phyloP scores from a whole-genome alignment of 2,888 invertebrate genomes.

The Sminthurides aquaticus region DNA sequence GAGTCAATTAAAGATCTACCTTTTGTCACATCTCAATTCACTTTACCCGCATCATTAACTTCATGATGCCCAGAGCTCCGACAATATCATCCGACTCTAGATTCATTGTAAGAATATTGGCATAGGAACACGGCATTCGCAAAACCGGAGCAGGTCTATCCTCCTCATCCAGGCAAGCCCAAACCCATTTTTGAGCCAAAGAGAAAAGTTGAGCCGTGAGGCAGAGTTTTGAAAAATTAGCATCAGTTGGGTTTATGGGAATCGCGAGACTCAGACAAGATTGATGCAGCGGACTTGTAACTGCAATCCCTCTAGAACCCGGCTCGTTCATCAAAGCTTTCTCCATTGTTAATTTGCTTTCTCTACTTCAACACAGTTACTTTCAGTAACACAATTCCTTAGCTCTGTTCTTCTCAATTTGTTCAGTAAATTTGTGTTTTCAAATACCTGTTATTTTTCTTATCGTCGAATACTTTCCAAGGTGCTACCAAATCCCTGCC shows the following conservation, averaged over 20 bases:
- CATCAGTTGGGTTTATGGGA: slow-evolving; percentile 36
- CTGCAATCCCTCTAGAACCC: slow-evolving; percentile 27
- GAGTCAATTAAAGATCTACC: neutral
- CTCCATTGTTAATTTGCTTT: slow-evolving; percentile 31
- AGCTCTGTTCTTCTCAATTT: neutral
- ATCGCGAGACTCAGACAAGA: slow-evolving; percentile 40
- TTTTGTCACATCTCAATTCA: slow-evolving; percentile 4
- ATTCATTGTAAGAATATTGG: slow-evolving; percentile 40
- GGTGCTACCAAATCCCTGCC: slow-evolving; percentile 29
- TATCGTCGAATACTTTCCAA: slow-evolving; percentile 35
- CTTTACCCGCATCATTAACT: slow-evolving; percentile 31
- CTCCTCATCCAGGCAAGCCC: slow-evolving; percentile 39
- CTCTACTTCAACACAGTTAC: slow-evolving; percentile 16
- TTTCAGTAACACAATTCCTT: neutral
- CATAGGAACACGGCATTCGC: slow-evolving; percentile 42
- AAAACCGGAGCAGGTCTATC: slow-evolving; percentile 36
- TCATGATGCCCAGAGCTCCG: slow-evolving; percentile 38
- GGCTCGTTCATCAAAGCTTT: slow-evolving; percentile 32
- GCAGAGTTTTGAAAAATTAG: slow-evolving; percentile 40
- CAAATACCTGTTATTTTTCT: too few relatives aligned
- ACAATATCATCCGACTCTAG: slow-evolving; percentile 40
- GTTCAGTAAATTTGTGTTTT: too few relatives aligned
- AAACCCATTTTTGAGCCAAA: slow-evolving; percentile 43
- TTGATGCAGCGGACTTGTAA: slow-evolving; percentile 27
- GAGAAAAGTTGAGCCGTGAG: slow-evolving; percentile 40